Evolutionary conservation across 2,113 vertebrate genomes (phyloP).

Genomic region (Ciconia boyciana): DNA sequence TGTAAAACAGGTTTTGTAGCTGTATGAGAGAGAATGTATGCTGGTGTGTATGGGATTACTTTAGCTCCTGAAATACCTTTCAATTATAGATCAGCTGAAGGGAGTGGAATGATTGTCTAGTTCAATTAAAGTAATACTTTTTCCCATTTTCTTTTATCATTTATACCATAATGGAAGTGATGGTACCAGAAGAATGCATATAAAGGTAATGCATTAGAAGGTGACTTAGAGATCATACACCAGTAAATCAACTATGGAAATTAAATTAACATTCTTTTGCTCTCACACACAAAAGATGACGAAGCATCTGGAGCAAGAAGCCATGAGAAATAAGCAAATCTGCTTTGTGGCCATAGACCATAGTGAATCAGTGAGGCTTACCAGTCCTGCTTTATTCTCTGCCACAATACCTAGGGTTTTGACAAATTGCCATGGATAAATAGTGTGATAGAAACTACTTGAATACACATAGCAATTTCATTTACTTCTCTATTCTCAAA

Average conservation of each 20-base stretch:
- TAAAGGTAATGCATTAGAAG: neutral
- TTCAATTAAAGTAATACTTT: neutral
- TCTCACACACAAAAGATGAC: neutral
- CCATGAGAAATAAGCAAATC: neutral
- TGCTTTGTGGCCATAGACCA: neutral
- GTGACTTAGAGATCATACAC: neutral
- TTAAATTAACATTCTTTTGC: neutral
- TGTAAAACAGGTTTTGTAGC: conserved; percentile 13
- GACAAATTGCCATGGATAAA: conserved; percentile 4
- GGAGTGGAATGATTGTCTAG: neutral
- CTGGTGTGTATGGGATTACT: neutral
- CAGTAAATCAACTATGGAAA: neutral
- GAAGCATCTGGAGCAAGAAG: neutral
- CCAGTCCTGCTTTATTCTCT: conserved; percentile 19
- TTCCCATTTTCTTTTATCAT: neutral
- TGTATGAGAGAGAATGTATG: neutral
- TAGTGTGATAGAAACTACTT: neutral
- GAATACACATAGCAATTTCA: neutral
- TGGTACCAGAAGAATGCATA: neutral
- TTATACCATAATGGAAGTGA: neutral
- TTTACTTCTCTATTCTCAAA: neutral
- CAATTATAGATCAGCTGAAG: neutral
- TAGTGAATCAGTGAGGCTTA: conserved; percentile 14
- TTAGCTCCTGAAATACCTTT: conserved; percentile 32
- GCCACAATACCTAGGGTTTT: conserved; percentile 20